phyloP scores from a whole-genome alignment of 1,140 invertebrate species.

The Agrilus planipennis region DNA sequence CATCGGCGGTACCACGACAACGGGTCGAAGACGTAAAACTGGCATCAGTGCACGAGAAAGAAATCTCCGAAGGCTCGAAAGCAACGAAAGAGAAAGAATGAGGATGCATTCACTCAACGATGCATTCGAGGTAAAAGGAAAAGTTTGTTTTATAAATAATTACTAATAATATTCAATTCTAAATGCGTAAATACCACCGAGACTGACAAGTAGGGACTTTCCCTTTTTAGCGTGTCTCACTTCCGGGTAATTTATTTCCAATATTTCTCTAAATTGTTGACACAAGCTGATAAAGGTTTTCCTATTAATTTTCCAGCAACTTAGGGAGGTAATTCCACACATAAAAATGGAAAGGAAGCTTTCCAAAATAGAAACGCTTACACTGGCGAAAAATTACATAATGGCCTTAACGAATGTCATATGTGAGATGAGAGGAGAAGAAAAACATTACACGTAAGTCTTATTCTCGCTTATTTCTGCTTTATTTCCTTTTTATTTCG shows the following conservation, averaged over 20 bases:
- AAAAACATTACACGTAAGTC: constrained; percentile 35
- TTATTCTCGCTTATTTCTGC: neutral
- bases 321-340: constrained; percentile 85
- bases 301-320: constrained; percentile 61
- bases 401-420: constrained; percentile 85
- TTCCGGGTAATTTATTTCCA: too few species aligned
- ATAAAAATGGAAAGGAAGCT: constrained; percentile 74
- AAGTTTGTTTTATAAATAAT: constrained; percentile 5
- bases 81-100: constrained; percentile 83
- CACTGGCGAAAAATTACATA: constrained; percentile 87
- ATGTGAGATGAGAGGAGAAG: constrained; percentile 38
- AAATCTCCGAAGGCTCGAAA: constrained; percentile 74
- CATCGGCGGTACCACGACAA: constrained; percentile 25
- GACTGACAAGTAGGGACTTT: neutral
- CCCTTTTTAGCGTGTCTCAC: too few species aligned
- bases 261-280: too few species aligned
- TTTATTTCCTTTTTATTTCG: too few species aligned
- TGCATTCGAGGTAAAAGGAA: constrained; percentile 77
- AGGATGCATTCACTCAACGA: constrained; percentile 88
- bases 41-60: constrained; percentile 64
- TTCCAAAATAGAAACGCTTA: constrained; percentile 85
- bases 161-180: neutral
- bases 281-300: too few species aligned
- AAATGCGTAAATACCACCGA: neutral
- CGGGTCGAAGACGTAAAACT: constrained; percentile 38